A percentile compares a stretch with the other conserved stretches of the same genome.
phyloP scores from a whole-genome alignment of 1,140 invertebrate species.

The Heterodera carotae region DNA sequence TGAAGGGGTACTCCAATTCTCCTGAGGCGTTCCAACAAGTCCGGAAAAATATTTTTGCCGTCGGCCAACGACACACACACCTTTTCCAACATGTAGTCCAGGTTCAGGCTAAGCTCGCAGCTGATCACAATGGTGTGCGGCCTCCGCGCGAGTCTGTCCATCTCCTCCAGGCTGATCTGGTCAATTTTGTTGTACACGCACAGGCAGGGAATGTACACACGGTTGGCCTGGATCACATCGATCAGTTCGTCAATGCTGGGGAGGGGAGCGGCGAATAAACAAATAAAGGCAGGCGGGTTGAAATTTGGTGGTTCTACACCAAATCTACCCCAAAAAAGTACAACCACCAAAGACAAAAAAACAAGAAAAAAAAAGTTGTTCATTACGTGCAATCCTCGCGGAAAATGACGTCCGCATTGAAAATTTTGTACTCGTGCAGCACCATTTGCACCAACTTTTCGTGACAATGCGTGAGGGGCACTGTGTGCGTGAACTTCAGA shows the following conservation, averaged over 20 bases:
- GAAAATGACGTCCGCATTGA: conserved; percentile 95
- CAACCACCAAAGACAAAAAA: conserved; percentile 20
- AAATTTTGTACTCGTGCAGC: conserved; percentile 97
- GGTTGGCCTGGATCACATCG: conserved; percentile 95
- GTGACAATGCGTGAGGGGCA: conserved; percentile 86
- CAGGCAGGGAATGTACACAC: conserved; percentile 83
- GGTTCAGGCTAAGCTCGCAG: conserved; percentile 98
- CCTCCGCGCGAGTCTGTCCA: conserved; percentile 87
- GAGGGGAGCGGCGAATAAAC: not conserved
- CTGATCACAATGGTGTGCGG: conserved; percentile 91
- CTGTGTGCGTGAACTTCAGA: conserved; percentile 96
- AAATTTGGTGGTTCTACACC: not conserved
- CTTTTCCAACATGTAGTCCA: conserved; percentile 86
- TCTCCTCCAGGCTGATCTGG: conserved; percentile 98
- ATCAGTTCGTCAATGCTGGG: conserved; percentile 86
- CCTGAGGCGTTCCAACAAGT: too few relatives aligned
- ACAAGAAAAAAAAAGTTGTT: not conserved
- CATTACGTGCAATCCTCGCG: conserved; percentile 82
- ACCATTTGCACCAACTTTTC: conserved; percentile 98
- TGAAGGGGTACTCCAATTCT: too few relatives aligned
- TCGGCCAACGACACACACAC: not conserved
- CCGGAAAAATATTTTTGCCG: too few relatives aligned
- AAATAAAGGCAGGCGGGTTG: conserved; percentile 9
- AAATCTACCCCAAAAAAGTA: conserved; percentile 14
- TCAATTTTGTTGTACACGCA: conserved; percentile 97